A percentile compares a stretch with the other conserved stretches of the same genome.
phyloP scores from a whole-genome alignment of 92 coral and sea anemone genomes.

The Montipora capitata region DNA sequence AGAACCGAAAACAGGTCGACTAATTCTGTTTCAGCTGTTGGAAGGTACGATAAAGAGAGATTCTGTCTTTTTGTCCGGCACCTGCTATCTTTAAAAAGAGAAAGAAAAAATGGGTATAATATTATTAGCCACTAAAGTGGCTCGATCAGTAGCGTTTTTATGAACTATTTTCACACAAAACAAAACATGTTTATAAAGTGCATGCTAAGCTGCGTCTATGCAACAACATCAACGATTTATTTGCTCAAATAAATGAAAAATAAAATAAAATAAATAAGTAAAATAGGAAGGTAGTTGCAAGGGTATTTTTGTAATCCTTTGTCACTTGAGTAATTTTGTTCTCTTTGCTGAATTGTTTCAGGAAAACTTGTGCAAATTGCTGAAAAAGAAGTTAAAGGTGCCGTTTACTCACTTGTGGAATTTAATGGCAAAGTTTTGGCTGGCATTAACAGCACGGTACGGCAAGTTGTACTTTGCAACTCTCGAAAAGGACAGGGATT shows the following conservation, averaged over 20 bases:
- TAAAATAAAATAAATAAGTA: too few species aligned
- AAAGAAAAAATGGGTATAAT: too few species aligned
- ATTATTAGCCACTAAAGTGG: too few species aligned
- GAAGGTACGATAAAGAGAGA: constrained; percentile 73
- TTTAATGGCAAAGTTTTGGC: constrained; percentile 96
- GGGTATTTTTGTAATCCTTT: not conserved
- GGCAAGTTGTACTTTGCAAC: not conserved
- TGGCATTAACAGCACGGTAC: constrained; percentile 96
- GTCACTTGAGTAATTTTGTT: not conserved
- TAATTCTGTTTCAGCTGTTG: constrained; percentile 87
- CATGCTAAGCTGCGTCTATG: too few species aligned
- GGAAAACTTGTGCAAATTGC: constrained; percentile 96
- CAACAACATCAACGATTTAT: too few species aligned
- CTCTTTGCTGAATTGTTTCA: not conserved
- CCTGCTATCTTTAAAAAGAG: too few species aligned
- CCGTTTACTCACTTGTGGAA: constrained; percentile 95
- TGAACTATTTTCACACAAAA: too few species aligned
- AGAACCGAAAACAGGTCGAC: constrained; percentile 95
- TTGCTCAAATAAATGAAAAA: too few species aligned
- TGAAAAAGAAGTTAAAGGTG: constrained; percentile 96
- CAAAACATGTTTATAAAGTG: too few species aligned
- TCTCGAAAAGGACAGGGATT: too few species aligned
- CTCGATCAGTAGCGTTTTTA: too few species aligned
- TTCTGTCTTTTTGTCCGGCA: not conserved
- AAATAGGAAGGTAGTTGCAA: too few species aligned